These are phyloP conservation scores for Labeo rohita DNA, from an alignment of 2,113 vertebrate genomes.

Conservation along the genomic window DNA sequence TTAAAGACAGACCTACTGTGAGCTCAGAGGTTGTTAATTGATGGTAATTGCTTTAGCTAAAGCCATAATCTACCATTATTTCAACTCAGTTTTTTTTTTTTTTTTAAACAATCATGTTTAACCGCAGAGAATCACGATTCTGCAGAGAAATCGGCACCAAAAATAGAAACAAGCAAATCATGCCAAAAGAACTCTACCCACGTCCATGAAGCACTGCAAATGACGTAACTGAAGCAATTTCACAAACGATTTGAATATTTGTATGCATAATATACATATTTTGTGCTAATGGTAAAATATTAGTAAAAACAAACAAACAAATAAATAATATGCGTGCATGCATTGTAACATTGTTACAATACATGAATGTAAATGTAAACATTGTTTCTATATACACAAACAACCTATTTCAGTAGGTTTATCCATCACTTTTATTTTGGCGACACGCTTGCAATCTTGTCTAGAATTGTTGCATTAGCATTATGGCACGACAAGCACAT, in stretches of 20 bases:
- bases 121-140: not conserved
- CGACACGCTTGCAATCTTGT: not conserved
- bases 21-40: not conserved
- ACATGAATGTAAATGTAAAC: too few relatives aligned
- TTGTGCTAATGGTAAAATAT: not conserved
- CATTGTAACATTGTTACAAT: too few relatives aligned
- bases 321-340: too few relatives aligned
- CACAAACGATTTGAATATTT: too few relatives aligned
- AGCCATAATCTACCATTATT: not conserved
- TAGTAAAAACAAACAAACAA: too few relatives aligned
- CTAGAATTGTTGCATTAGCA: not conserved
- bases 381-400: not conserved
- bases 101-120: not conserved
- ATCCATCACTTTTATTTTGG: not conserved
- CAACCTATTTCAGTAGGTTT: not conserved
- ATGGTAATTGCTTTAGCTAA: not conserved
- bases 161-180: too few relatives aligned
- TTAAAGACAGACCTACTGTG: not conserved
- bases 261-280: not conserved
- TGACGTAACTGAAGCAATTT: too few relatives aligned
- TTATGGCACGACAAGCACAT: not conserved
- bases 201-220: too few relatives aligned
- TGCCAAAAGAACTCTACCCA: not conserved
- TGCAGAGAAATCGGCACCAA: not conserved
- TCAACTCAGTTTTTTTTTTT: not conserved